phyloP scores from a whole-genome alignment of 1,140 invertebrate species.

The Monochamus saltuarius region DNA sequence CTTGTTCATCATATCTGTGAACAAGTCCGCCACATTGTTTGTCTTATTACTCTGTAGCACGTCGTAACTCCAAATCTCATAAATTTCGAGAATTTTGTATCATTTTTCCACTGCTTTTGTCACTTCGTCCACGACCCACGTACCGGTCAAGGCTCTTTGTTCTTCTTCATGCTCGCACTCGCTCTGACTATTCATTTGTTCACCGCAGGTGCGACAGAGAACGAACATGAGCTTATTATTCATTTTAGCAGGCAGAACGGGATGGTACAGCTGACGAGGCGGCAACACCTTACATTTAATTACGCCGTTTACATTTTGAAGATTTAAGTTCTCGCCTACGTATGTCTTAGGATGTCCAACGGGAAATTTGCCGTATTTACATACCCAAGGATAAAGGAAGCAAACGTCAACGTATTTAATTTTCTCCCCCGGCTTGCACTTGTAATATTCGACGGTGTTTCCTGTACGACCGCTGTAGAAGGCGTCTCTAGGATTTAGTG shows the following conservation, averaged over 20 bases:
- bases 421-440: conserved; percentile 38
- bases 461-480: conserved; percentile 47
- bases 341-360: conserved; percentile 44
- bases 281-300: conserved; percentile 45
- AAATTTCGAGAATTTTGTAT: conserved; percentile 43
- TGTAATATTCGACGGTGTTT: conserved; percentile 40
- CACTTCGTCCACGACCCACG: conserved; percentile 50
- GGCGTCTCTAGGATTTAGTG: neutral
- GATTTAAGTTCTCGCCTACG: conserved; percentile 13
- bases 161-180: conserved; percentile 40
- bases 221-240: conserved; percentile 45
- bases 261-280: conserved; percentile 43
- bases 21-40: neutral
- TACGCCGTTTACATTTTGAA: conserved; percentile 32
- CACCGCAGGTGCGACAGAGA: conserved; percentile 40
- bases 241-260: conserved; percentile 38
- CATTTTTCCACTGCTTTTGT: conserved; percentile 36
- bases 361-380: conserved; percentile 45
- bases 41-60: conserved; percentile 15
- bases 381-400: too few relatives aligned
- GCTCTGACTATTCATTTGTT: conserved; percentile 4
- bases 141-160: conserved; percentile 46
- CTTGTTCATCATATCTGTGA: conserved; percentile 4
- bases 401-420: conserved; percentile 49
- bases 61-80: conserved; percentile 50